Evolutionary conservation across 2,113 vertebrate genomes (phyloP), one percentile per base, ranked within the genome.

Genomic region (Eublepharis macularius): DNA sequence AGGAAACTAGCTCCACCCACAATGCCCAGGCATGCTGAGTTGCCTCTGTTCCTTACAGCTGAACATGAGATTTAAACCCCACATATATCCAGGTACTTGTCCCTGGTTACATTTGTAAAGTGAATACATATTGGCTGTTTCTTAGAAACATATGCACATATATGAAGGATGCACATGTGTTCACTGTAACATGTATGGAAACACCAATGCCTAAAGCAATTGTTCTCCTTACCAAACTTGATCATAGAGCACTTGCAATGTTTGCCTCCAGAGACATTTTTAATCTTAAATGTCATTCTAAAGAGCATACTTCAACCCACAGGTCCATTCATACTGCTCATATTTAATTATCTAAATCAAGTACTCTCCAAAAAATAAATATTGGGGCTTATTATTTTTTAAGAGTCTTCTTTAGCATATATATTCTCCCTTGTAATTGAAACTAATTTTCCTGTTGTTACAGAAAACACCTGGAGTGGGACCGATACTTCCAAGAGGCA

Each of bases 361-460:
- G 87, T 78, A 89, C 79, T 73, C 87, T 92, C 88, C 57, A 92
- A 94, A 82, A 94, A 93, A 92, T 29, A 45, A 24, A n/a, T 49
- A 36, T 81, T 82, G 72, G 87, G 63, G 32, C 10, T 66, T 51
- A 63, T 21, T 83, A n/a, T 60, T 82, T 69, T 60, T 87, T 76
- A 83, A 84, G 84, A 77, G 65, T 93, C 57, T 47, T 83, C 82
- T 94, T 91, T 70, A 77, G 86, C 93, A 90, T 94, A 82, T 94
- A 88, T 92, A 94, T 95, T 93, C 90, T 90, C 73, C 76, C 86
- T 94, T 93, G 88, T 95, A 95, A 95, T 94, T 96, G 89, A 95
- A 96, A 96, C 94, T 94, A 96, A 95, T 96, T 95, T 95, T 87
- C 91, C 92, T 95, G 89, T 92, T 93, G 93, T 96, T 96, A 95